A percentile compares a stretch with the other conserved stretches of the same genome.
These are phyloP conservation scores for Neoniphon sammara DNA, from an alignment of 2,797 vertebrate species.

Conservation along the genomic window DNA sequence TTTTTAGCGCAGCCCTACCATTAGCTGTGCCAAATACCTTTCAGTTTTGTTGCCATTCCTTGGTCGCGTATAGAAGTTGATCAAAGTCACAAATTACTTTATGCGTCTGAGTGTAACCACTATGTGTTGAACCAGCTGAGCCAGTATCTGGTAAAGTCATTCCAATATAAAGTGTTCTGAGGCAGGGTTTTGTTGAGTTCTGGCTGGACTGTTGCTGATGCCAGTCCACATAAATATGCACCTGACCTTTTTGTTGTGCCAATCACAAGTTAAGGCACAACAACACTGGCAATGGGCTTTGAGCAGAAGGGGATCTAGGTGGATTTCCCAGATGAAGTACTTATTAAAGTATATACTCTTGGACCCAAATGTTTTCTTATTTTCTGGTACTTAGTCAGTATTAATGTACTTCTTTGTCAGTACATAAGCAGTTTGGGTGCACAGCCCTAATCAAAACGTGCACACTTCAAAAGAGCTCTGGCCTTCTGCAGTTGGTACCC, in stretches of 20 bases:
- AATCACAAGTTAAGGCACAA: not conserved
- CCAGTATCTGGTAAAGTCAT: not conserved
- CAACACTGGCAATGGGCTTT: not conserved
- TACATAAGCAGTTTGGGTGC: not conserved
- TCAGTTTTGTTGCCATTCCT: not conserved
- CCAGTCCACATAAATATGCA: not conserved
- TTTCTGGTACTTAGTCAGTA: not conserved
- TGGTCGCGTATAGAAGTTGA: not conserved
- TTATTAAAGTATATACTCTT: not conserved
- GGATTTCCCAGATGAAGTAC: not conserved
- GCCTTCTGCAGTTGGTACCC: conserved; percentile 50
- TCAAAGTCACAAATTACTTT: not conserved
- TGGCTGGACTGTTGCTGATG: not conserved
- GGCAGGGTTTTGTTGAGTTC: not conserved
- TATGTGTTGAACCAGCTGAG: not conserved
- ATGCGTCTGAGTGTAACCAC: not conserved
- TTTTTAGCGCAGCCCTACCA: too few species aligned
- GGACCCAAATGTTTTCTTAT: not conserved
- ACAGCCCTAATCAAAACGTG: not conserved
- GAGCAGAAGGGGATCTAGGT: not conserved
- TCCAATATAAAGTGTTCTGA: not conserved
- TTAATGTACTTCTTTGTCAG: conserved; percentile 12
- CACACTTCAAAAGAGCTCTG: conserved; percentile 7
- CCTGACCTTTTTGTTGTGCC: not conserved
- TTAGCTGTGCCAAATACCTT: too few species aligned